Conservation (phyloP, 2,113 vertebrate genomes). For the Pachyramphus minor region DNA sequence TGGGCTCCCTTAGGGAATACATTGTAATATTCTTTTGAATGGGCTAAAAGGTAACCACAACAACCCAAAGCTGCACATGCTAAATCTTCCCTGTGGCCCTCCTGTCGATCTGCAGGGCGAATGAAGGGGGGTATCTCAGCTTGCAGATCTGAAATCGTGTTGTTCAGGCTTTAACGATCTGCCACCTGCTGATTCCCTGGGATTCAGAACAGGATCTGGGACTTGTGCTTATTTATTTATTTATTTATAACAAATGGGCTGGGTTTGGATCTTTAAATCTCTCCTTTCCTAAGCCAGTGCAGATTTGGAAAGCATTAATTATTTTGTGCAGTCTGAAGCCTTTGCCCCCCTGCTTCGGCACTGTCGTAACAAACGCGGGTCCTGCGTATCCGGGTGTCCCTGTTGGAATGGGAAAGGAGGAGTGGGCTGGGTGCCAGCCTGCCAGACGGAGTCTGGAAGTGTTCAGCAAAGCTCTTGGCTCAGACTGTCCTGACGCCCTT, state of each 20-base stretch:
- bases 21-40: constrained; percentile 25
- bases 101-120: not conserved
- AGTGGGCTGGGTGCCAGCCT: not conserved
- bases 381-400: not conserved
- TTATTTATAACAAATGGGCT: not conserved
- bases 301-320: not conserved
- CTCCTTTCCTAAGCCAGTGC: not conserved
- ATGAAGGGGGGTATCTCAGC: not conserved
- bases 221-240: not conserved
- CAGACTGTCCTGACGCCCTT: not conserved
- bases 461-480: not conserved
- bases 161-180: constrained; percentile 36
- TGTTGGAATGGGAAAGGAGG: not conserved
- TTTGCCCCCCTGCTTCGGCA: not conserved
- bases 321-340: not conserved
- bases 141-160: not conserved
- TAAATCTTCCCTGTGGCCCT: not conserved
- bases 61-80: not conserved
- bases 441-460: not conserved
- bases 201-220: constrained; percentile 13
- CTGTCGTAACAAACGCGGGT: not conserved
- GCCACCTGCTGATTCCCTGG: constrained; percentile 41
- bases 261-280: constrained; percentile 37
- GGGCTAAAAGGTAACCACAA: constrained; percentile 45
- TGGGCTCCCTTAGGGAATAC: constrained; percentile 10